phyloP scores from a whole-genome alignment of 2,888 invertebrate species.

The Boloria selene region DNA sequence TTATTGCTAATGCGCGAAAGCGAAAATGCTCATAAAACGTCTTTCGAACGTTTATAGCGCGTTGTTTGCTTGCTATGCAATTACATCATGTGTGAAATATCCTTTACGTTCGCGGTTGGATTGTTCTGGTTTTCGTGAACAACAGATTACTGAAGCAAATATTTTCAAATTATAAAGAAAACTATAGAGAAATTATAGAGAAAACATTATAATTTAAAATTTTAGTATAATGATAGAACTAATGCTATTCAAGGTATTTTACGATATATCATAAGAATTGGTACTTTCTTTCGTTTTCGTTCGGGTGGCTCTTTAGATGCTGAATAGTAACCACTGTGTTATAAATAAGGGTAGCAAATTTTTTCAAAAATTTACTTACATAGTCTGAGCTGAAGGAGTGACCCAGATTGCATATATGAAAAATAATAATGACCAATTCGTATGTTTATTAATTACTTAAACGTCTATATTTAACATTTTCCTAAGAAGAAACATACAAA shows the following conservation, averaged over 20 bases:
- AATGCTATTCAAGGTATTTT: too few species aligned
- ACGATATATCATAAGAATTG: too few species aligned
- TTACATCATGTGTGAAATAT: constrained; percentile 54
- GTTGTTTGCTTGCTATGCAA: constrained; percentile 67
- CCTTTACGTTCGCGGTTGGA: constrained; percentile 30
- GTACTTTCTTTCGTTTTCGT: too few species aligned
- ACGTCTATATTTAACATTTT: too few species aligned
- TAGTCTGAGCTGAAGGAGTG: constrained; percentile 8
- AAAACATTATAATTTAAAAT: too few species aligned
- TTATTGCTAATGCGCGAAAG: constrained; percentile 82
- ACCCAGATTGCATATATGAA: neutral
- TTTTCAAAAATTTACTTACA: too few species aligned
- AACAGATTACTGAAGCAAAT: constrained; percentile 1
- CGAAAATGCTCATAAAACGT: constrained; percentile 79
- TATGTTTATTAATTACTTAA: neutral
- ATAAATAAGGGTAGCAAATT: too few species aligned
- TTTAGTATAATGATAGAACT: too few species aligned
- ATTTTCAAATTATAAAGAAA: neutral
- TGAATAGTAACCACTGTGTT: too few species aligned
- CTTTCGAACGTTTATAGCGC: constrained; percentile 65
- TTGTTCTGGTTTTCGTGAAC: constrained; percentile 18
- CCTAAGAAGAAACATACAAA: too few species aligned
- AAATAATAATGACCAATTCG: neutral
- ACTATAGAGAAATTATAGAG: constrained; percentile 8
- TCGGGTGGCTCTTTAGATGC: too few species aligned